Percentiles rank a stretch among this genome's conserved stretches.
Conservation (phyloP, 2,113 vertebrate species). For the Anguilla japonica region DNA sequence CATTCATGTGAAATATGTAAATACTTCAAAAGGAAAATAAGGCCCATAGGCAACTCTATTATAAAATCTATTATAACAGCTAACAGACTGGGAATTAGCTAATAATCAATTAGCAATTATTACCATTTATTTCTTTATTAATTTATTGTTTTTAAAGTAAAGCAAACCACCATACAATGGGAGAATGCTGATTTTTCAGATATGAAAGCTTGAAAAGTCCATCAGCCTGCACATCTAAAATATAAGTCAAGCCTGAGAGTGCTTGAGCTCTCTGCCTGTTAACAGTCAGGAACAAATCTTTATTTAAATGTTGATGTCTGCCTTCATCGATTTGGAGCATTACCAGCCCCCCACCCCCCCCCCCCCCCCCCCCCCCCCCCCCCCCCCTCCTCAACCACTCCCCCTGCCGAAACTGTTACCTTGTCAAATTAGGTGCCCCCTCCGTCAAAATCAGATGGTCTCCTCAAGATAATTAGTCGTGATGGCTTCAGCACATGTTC, state of each 20-base stretch:
- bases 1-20: constrained; percentile 53
- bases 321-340: neutral
- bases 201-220: neutral
- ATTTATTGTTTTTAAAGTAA: too few relatives aligned
- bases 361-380: neutral
- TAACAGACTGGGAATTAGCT: constrained; percentile 35
- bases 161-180: too few relatives aligned
- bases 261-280: neutral
- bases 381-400: neutral
- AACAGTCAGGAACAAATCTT: constrained; percentile 5
- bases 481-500: constrained; percentile 68
- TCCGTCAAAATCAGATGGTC: constrained; percentile 39
- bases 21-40: constrained; percentile 58
- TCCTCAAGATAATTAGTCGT: constrained; percentile 74
- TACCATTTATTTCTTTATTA: too few relatives aligned
- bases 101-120: too few relatives aligned
- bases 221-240: neutral
- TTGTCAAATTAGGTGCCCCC: constrained; percentile 28
- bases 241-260: neutral
- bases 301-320: constrained; percentile 14
- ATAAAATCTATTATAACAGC: constrained; percentile 54
- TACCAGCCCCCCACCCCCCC: neutral
- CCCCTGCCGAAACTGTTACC: constrained; percentile 11
- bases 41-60: constrained; percentile 49
- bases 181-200: too few relatives aligned